Conservation (phyloP, 2,888 invertebrate genomes). For the Mythimna lalbum region DNA sequence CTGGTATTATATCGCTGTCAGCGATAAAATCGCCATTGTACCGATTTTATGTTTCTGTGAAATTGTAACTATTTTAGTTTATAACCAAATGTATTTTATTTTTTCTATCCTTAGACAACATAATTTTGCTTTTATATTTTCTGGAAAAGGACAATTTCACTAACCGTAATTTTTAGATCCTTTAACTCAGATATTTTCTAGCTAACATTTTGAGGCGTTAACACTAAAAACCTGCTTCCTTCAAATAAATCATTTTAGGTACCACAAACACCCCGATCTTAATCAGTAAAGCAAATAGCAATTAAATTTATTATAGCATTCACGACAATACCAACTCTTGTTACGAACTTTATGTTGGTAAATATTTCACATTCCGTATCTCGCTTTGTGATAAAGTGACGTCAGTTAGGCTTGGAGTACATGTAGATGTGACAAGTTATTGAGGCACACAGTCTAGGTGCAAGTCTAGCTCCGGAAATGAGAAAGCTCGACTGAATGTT, state of each 20-base stretch:
- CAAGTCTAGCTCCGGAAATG: neutral
- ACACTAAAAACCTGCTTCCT: neutral
- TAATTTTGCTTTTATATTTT: neutral
- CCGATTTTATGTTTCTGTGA: too few species aligned
- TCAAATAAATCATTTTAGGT: neutral
- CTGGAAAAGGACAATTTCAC: neutral
- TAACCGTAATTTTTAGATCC: neutral
- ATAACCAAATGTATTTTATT: too few species aligned
- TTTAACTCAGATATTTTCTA: too few species aligned
- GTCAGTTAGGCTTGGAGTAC: constrained; percentile 5
- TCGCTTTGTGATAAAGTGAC: constrained; percentile 6
- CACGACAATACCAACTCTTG: constrained; percentile 8
- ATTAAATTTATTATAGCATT: neutral
- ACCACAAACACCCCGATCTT: neutral
- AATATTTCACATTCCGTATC: constrained; percentile 47
- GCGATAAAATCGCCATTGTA: too few species aligned
- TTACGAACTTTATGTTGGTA: constrained; percentile 22
- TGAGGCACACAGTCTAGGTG: neutral
- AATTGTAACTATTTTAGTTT: too few species aligned
- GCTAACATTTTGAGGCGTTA: neutral
- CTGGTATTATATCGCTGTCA: too few species aligned
- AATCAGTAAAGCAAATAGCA: constrained; percentile 14
- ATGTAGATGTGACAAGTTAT: neutral
- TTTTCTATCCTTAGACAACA: too few species aligned
- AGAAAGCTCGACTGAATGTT: neutral